These are phyloP conservation scores for Ceratitis capitata DNA, from an alignment of 1,140 invertebrate species.

Conservation along the genomic window DNA sequence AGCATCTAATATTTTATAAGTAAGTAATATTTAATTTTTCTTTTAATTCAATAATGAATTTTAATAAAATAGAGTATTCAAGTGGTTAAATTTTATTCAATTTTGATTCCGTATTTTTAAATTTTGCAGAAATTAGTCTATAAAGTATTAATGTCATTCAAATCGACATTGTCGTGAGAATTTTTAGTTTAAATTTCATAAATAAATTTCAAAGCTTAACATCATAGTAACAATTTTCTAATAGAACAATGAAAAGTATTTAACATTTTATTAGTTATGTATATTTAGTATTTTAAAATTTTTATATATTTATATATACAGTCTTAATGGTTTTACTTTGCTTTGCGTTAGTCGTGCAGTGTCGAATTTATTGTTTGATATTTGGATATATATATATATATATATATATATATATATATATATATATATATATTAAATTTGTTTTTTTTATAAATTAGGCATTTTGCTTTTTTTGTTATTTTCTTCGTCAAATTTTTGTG, in stretches of 20 bases:
- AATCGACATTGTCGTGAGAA: background rate
- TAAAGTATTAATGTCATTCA: background rate
- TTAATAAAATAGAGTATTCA: background rate
- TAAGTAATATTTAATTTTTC: background rate
- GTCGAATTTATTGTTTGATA: background rate
- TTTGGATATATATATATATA: background rate
- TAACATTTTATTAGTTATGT: slow-evolving; percentile 25
- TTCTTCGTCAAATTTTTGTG: background rate
- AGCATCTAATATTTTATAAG: background rate
- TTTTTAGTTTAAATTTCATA: background rate
- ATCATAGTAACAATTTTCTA: background rate
- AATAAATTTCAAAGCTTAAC: background rate
- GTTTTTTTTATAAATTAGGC: background rate
- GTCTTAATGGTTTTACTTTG: slow-evolving; percentile 21
- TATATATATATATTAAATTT: background rate
- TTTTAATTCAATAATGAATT: background rate
- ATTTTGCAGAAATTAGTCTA: slow-evolving; percentile 4
- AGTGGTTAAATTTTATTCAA: background rate
- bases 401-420: no score
- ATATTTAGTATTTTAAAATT: slow-evolving; percentile 1
- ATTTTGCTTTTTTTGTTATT: background rate
- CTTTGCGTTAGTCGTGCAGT: slow-evolving; percentile 9
- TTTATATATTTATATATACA: slow-evolving; percentile 17
- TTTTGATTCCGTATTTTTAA: background rate
- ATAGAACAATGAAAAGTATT: background rate